phyloP scores from a whole-genome alignment of 2,797 vertebrate species.

The Odontamblyopus lacepedii region DNA sequence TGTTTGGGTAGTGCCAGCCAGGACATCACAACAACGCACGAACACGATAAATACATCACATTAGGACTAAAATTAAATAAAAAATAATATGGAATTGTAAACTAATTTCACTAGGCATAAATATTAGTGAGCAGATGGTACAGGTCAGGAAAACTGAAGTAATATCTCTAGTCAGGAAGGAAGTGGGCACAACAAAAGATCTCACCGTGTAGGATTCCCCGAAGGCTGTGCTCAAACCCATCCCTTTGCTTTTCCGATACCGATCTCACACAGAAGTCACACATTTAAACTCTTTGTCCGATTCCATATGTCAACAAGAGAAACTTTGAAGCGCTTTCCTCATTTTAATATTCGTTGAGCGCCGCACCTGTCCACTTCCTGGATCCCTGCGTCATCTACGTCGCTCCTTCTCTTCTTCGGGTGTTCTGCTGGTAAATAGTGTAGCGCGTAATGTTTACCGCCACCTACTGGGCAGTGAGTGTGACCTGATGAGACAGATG shows the following conservation, averaged over 20 bases:
- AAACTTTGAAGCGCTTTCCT: background rate
- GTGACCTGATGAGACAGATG: background rate
- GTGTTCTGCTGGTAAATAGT: background rate
- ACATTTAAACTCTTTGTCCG: slow-evolving; percentile 7
- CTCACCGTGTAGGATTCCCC: slow-evolving; percentile 73
- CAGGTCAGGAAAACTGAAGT: background rate
- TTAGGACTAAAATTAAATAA: too few relatives aligned
- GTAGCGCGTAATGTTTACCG: background rate
- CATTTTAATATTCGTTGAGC: slow-evolving; percentile 16
- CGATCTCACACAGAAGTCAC: background rate
- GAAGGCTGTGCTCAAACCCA: slow-evolving; percentile 37
- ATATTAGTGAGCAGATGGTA: background rate
- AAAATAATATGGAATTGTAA: too few relatives aligned
- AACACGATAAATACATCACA: background rate
- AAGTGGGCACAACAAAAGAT: background rate
- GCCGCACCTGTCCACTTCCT: slow-evolving; percentile 66
- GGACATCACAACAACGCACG: too few relatives aligned
- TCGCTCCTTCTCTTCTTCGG: background rate
- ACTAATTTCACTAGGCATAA: too few relatives aligned
- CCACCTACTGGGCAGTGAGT: background rate
- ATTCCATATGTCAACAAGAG: background rate
- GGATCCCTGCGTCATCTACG: slow-evolving; percentile 38
- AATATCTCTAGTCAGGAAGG: too few relatives aligned
- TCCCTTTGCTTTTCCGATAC: slow-evolving; percentile 17
- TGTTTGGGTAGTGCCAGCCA: background rate